Conservation (phyloP, 2,888 invertebrate species). For the Metellina segmentata region DNA sequence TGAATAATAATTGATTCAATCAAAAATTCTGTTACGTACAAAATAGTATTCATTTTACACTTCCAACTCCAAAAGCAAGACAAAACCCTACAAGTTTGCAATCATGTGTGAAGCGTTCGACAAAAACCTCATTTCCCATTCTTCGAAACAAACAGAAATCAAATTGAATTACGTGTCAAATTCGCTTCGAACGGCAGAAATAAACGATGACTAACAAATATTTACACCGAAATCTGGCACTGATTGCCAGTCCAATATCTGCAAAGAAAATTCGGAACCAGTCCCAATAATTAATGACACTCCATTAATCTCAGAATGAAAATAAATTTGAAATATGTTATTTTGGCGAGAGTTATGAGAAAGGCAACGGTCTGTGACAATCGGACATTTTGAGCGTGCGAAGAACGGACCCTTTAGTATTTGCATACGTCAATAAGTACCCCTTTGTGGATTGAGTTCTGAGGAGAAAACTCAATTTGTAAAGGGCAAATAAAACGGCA, state of each 20-base stretch:
- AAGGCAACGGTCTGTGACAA: not conserved
- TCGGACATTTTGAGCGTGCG: not conserved
- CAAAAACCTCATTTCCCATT: too few relatives aligned
- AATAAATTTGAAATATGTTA: not conserved
- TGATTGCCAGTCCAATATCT: not conserved
- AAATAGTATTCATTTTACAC: too few relatives aligned
- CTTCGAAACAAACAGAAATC: not conserved
- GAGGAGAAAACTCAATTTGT: not conserved
- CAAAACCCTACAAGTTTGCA: too few relatives aligned
- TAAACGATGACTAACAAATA: not conserved
- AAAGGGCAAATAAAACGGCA: not conserved
- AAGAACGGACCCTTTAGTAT: not conserved
- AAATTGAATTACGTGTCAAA: not conserved
- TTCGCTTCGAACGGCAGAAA: not conserved
- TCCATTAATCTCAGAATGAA: not conserved
- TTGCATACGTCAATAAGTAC: not conserved
- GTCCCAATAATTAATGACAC: not conserved
- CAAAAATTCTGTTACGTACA: too few relatives aligned
- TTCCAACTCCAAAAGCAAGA: too few relatives aligned
- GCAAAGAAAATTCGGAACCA: not conserved
- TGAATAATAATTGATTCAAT: too few relatives aligned
- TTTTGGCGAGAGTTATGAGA: not conserved
- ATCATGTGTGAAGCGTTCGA: too few relatives aligned
- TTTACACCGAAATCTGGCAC: not conserved
- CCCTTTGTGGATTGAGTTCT: not conserved